Conservation (phyloP, 2,888 invertebrate species). For the Thymelicus sylvestris region DNA sequence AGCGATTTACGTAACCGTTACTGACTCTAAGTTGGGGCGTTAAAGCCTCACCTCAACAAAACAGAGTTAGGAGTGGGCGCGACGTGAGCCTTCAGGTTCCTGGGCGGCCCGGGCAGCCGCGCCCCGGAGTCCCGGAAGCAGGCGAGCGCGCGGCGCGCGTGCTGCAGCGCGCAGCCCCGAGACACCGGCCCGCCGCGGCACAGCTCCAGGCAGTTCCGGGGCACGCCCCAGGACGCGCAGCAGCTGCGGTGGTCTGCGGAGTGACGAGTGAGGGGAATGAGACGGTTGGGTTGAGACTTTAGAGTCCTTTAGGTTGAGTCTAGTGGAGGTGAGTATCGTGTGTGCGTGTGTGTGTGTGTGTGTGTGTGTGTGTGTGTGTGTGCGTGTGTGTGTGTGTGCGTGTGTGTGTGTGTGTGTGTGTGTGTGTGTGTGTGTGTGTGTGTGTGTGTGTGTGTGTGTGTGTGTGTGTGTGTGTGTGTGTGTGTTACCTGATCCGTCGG, state of each 20-base stretch:
- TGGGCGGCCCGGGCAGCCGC: constrained; percentile 91
- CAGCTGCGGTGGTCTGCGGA: constrained; percentile 90
- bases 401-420: not conserved
- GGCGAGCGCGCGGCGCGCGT: constrained; percentile 90
- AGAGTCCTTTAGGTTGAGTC: no score
- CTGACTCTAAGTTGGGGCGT: no score
- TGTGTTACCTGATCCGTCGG: constrained; percentile 87
- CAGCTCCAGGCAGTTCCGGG: constrained; percentile 92
- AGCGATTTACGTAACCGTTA: no score
- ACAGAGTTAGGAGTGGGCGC: constrained; percentile 75
- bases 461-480: constrained; percentile 29
- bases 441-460: constrained; percentile 34
- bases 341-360: not conserved
- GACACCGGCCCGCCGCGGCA: constrained; percentile 91
- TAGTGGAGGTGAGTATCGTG: not conserved
- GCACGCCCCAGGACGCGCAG: constrained; percentile 92
- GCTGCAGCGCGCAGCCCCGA: constrained; percentile 88
- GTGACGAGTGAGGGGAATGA: not conserved
- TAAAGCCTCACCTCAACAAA: constrained; percentile 61
- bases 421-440: constrained; percentile 1
- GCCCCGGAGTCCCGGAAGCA: constrained; percentile 93
- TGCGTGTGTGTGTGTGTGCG: constrained; percentile 35
- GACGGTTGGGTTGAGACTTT: no score
- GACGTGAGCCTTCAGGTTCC: constrained; percentile 65
- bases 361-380: not conserved